phyloP scores from a whole-genome alignment of 2,888 invertebrate genomes.

The Acronicta psi region DNA sequence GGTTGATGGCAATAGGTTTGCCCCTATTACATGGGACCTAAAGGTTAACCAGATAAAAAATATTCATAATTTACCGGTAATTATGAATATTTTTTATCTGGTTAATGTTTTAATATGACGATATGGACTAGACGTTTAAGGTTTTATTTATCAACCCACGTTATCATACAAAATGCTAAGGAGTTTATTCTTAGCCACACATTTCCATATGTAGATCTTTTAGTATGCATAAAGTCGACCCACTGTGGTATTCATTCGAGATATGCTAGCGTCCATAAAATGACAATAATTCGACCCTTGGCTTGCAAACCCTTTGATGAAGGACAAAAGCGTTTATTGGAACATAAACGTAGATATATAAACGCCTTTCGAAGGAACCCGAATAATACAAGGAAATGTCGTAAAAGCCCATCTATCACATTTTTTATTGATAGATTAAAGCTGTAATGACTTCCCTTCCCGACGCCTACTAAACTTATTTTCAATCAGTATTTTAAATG shows the following conservation, averaged over 20 bases:
- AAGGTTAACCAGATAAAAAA: too few relatives aligned
- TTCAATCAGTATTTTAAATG: not conserved
- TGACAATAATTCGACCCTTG: constrained; percentile 19
- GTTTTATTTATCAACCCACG: too few relatives aligned
- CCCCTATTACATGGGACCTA: too few relatives aligned
- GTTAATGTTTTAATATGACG: too few relatives aligned
- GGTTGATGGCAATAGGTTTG: too few relatives aligned
- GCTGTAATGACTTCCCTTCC: constrained; percentile 4
- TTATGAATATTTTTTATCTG: too few relatives aligned
- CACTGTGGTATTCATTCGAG: constrained; percentile 9
- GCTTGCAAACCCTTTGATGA: constrained; percentile 18
- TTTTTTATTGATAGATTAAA: constrained; percentile 28
- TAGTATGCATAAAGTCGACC: constrained; percentile 4
- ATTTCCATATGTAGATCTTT: not conserved
- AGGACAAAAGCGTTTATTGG: constrained; percentile 27
- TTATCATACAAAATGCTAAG: not conserved
- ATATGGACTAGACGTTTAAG: too few relatives aligned
- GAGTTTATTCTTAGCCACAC: not conserved
- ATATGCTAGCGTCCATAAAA: constrained; percentile 21
- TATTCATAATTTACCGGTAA: too few relatives aligned
- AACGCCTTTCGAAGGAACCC: constrained; percentile 18
- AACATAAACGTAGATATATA: constrained; percentile 30
- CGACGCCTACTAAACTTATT: not conserved
- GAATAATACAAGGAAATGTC: constrained; percentile 3
- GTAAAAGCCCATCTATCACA: constrained; percentile 27